phyloP scores from a whole-genome alignment of 2,888 invertebrate genomes.

The Vandiemenella viatica region DNA sequence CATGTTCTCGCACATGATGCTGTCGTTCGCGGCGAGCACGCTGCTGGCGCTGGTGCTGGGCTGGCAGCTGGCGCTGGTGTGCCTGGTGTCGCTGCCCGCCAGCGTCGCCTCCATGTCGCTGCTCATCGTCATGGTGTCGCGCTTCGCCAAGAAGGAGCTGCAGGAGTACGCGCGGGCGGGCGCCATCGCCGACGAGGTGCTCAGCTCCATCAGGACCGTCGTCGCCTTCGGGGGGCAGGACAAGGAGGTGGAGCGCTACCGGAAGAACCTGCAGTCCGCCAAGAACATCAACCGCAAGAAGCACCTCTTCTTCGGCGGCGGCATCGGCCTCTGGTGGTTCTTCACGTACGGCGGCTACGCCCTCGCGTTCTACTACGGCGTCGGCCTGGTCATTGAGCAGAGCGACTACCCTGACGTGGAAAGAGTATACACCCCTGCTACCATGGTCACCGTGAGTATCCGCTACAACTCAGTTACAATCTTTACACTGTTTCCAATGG shows the following conservation, averaged over 20 bases:
- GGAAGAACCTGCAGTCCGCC: slow-evolving; percentile 41
- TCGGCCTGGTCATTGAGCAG: slow-evolving; percentile 45
- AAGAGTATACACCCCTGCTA: slow-evolving; percentile 39
- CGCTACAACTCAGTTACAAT: too few relatives aligned
- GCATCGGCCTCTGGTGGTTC: slow-evolving; percentile 58
- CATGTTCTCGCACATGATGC: slow-evolving; percentile 53
- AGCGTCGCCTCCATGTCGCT: slow-evolving; percentile 46
- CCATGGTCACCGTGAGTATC: slow-evolving; percentile 52
- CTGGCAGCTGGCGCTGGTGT: slow-evolving; percentile 67
- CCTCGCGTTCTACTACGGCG: slow-evolving; percentile 74
- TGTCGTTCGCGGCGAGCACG: slow-evolving; percentile 51
- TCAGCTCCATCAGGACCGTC: slow-evolving; percentile 58
- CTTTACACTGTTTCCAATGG: too few relatives aligned
- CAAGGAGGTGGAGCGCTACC: slow-evolving; percentile 50
- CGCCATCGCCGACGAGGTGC: slow-evolving; percentile 59
- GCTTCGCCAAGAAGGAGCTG: slow-evolving; percentile 47
- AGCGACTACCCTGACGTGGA: slow-evolving; percentile 26
- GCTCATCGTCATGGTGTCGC: slow-evolving; percentile 44
- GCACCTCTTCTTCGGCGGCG: slow-evolving; percentile 49
- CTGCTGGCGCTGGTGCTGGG: slow-evolving; percentile 57
- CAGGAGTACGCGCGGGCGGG: slow-evolving; percentile 61
- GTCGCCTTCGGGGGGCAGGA: slow-evolving; percentile 61
- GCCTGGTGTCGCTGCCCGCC: slow-evolving; percentile 53
- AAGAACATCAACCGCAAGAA: slow-evolving; percentile 52
- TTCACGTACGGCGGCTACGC: slow-evolving; percentile 64